phyloP scores from a whole-genome alignment of 1,140 invertebrate species.

The Odontomachus brunneus region DNA sequence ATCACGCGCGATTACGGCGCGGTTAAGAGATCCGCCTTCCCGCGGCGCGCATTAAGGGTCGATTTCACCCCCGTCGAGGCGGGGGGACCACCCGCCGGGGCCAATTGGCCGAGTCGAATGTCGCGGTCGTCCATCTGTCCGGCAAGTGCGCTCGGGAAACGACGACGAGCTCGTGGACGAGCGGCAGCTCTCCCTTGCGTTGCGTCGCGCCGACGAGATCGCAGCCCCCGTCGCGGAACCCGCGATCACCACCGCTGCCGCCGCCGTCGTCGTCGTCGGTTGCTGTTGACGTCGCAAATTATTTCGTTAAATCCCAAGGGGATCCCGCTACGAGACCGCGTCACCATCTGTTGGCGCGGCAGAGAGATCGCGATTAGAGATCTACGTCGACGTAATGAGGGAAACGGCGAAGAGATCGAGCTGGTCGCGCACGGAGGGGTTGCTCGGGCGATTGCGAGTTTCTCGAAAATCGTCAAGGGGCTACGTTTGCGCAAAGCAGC shows the following conservation, averaged over 20 bases:
- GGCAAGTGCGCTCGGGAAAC: slow-evolving; percentile 33
- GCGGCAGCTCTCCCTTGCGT: too few relatives aligned
- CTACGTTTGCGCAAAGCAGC: too few relatives aligned
- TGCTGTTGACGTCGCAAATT: slow-evolving; percentile 73
- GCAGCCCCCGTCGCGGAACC: too few relatives aligned
- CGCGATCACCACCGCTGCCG: background rate
- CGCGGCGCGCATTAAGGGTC: slow-evolving; percentile 38
- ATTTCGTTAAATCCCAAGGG: slow-evolving; percentile 68
- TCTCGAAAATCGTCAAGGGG: too few relatives aligned
- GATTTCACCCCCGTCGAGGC: slow-evolving; percentile 26
- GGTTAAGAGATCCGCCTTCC: slow-evolving; percentile 37
- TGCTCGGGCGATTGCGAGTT: background rate
- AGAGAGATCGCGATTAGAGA: slow-evolving; percentile 21
- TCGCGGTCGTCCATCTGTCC: slow-evolving; percentile 69
- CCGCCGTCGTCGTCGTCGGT: slow-evolving; percentile 16
- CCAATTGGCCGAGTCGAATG: slow-evolving; percentile 75
- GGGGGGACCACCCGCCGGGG: slow-evolving; percentile 64
- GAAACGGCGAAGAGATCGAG: background rate
- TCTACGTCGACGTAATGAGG: slow-evolving; percentile 4
- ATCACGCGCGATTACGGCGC: slow-evolving; percentile 37
- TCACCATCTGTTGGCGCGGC: slow-evolving; percentile 42
- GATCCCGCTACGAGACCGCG: slow-evolving; percentile 14
- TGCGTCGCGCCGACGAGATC: too few relatives aligned
- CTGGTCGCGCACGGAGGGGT: too few relatives aligned
- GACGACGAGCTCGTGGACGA: too few relatives aligned